These are phyloP conservation scores for Trachelipus rathkii DNA, from an alignment of 1,140 invertebrate genomes.

Conservation along the genomic window DNA sequence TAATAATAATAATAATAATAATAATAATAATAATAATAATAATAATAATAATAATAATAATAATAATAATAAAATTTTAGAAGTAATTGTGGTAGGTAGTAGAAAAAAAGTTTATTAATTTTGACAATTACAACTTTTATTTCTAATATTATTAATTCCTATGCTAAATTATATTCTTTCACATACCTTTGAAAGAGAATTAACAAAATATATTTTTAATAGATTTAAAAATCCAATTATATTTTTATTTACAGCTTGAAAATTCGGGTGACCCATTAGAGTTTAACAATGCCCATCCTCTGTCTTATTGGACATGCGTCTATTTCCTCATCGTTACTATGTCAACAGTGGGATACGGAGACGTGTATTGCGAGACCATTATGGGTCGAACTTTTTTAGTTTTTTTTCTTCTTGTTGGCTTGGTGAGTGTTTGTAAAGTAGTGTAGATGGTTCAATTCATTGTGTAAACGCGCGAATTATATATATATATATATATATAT, in stretches of 20 bases:
- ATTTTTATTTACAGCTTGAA: constrained; percentile 72
- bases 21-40: too few species aligned
- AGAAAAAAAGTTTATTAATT: too few species aligned
- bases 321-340: constrained; percentile 99
- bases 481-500: constrained; percentile 19
- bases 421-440: constrained; percentile 70
- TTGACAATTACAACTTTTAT: too few species aligned
- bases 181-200: too few species aligned
- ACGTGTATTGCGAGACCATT: constrained; percentile 93
- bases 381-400: constrained; percentile 95
- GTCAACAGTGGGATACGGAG: constrained; percentile 98
- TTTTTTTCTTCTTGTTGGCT: constrained; percentile 94
- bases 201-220: too few species aligned
- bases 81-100: too few species aligned
- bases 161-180: too few species aligned
- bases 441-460: too few species aligned
- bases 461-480: neutral
- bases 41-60: too few species aligned
- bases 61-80: too few species aligned
- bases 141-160: too few species aligned
- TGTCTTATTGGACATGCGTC: constrained; percentile 97
- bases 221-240: neutral
- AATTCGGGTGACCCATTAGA: constrained; percentile 96
- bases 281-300: constrained; percentile 85
- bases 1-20: neutral